Base-by-base conservation (phyloP, 2,113 vertebrate species). In the Odocoileus virginianus region DNA sequence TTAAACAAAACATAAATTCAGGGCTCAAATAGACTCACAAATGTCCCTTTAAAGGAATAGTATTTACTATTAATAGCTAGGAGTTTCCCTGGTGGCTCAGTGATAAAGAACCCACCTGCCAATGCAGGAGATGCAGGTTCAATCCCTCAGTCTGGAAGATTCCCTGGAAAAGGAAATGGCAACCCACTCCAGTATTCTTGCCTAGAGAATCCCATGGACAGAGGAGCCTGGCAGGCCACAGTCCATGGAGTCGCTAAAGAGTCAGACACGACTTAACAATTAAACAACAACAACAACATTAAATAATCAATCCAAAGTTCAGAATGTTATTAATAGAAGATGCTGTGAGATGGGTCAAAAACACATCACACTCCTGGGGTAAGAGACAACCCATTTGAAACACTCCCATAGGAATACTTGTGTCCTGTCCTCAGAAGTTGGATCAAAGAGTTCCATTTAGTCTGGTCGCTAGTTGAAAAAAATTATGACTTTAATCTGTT, bases 1-100 rank as follows among this genome's bases (percentile, higher is more conserved):
- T 94, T 91, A 97, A 96, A 94, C 91, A 95, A 95, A 96, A 84
- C 87, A 67, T 79, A 94, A 97, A 95, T 87, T 94, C 52, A 52
- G 45, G 58, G 19, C 61, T 96, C 47, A 92, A 87, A 74, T 8
- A 82, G 50, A 67, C 86, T 94, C 82, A 93, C 50, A 57, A 83
- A 74, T 27, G 43, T 74, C 91, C 82, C 60, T 96, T 96, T 94
- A 95, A 97, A 94, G 90, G 84, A 86, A 95, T 30, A 96, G 33
- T 50, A 78, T 94, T 96, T 91, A 94, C 91, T 78, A 33, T 13
- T 52, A 64, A 67, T 27, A 88, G 76, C 54, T 83, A 50, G 71
- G 71, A 36, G 36, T 36, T 76, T 76, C 71, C 71, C 36, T 25
- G 71, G 23, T 4, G 21, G 36, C 36, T 76, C 36, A 76, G 6